phyloP scores from a whole-genome alignment of 2,113 vertebrate genomes.

The Perognathus longimembris region DNA sequence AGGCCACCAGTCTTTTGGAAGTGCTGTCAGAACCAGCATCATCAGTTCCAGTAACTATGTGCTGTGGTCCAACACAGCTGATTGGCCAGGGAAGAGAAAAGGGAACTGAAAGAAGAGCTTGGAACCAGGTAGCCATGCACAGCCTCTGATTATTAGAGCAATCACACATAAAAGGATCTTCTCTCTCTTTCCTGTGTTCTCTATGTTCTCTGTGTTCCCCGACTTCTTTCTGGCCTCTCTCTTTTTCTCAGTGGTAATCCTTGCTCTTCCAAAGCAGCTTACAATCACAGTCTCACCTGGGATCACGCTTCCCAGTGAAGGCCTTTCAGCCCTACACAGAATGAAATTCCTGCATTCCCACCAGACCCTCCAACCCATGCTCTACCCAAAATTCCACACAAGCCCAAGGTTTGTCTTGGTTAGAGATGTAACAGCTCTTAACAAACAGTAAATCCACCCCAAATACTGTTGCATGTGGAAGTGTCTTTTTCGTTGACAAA shows the following conservation, averaged over 20 bases:
- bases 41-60: no score
- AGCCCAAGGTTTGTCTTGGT: neutral
- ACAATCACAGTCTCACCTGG: neutral
- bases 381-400: neutral
- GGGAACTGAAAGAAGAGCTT: neutral
- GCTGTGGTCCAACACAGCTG: neutral
- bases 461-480: neutral
- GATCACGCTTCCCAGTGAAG: neutral
- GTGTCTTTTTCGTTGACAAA: neutral
- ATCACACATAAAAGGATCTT: accelerated
- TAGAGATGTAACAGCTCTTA: neutral
- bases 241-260: neutral
- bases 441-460: neutral
- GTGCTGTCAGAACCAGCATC: no score
- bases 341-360: neutral
- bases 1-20: no score
- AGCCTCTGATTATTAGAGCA: neutral
- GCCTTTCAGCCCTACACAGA: neutral
- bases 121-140: neutral
- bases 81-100: no score
- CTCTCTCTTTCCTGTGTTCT: neutral
- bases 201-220: neutral
- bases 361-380: neutral
- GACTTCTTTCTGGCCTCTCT: neutral
- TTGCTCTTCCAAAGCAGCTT: neutral